Conservation (phyloP, 2,888 invertebrate species). For the Rutpela maculata region DNA sequence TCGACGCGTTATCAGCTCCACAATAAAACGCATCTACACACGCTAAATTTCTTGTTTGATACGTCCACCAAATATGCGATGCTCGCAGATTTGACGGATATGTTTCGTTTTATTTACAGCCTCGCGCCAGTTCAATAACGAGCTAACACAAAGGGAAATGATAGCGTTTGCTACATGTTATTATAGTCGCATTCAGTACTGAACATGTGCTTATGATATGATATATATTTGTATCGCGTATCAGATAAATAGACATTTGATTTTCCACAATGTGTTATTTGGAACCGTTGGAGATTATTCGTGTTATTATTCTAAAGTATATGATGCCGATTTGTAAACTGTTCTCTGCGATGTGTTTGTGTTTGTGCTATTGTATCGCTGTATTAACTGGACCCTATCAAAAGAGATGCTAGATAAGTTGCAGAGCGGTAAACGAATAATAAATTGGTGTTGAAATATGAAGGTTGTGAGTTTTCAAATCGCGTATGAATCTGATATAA, state of each 20-base stretch:
- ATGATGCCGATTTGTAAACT: background rate
- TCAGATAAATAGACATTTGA: conserved; percentile 7
- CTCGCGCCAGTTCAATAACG: conserved; percentile 4
- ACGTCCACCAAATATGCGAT: conserved; percentile 2
- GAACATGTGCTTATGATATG: conserved; percentile 3
- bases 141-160: background rate
- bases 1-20: conserved; percentile 47
- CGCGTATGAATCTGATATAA: no score
- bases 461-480: no score
- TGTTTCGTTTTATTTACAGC: conserved; percentile 1
- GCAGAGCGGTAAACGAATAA: background rate
- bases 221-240: conserved; percentile 4
- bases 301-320: conserved; percentile 1
- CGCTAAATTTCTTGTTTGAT: conserved; percentile 28
- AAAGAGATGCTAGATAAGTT: background rate
- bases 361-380: background rate
- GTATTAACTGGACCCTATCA: background rate
- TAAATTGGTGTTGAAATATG: background rate
- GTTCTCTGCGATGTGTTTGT: background rate
- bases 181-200: conserved; percentile 2
- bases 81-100: conserved; percentile 1
- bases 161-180: background rate
- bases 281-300: background rate
- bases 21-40: conserved; percentile 40
- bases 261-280: background rate